These are phyloP conservation scores for Helostoma temminkii DNA, from an alignment of 2,797 vertebrate genomes.

Conservation along the genomic window DNA sequence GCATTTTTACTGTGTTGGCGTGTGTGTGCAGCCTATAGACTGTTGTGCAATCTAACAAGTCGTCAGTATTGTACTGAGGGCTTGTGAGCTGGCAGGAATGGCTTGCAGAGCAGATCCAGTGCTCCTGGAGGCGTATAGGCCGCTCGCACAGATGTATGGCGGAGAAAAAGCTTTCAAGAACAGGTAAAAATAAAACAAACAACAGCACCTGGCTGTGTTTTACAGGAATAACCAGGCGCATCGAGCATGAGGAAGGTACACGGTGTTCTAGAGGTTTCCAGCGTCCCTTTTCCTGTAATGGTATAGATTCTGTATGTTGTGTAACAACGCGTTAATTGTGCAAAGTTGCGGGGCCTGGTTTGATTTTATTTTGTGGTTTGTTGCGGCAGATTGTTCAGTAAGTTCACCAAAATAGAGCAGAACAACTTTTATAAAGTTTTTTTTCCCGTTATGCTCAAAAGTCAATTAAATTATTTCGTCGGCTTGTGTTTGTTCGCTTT, in stretches of 20 bases:
- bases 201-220: constrained; percentile 39
- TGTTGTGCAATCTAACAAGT: constrained; percentile 84
- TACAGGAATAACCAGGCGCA: neutral
- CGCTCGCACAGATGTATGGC: constrained; percentile 63
- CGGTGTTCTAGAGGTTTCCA: constrained; percentile 35
- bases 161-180: constrained; percentile 48
- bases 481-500: neutral
- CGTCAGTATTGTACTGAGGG: constrained; percentile 69
- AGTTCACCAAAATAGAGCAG: neutral
- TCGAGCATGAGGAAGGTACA: constrained; percentile 16
- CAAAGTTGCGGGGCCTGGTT: constrained; percentile 56
- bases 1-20: constrained; percentile 44
- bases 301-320: constrained; percentile 68
- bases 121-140: constrained; percentile 67
- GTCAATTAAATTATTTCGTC: constrained; percentile 1
- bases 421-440: constrained; percentile 54
- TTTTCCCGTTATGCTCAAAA: neutral
- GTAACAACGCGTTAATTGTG: constrained; percentile 65
- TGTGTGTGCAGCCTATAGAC: constrained; percentile 59
- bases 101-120: constrained; percentile 58
- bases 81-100: constrained; percentile 68
- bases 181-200: constrained; percentile 48
- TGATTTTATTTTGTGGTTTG: constrained; percentile 11
- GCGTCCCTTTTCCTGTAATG: constrained; percentile 33
- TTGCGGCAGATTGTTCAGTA: neutral